phyloP scores from a whole-genome alignment of 2,113 vertebrate genomes.

The Oncorhynchus keta region DNA sequence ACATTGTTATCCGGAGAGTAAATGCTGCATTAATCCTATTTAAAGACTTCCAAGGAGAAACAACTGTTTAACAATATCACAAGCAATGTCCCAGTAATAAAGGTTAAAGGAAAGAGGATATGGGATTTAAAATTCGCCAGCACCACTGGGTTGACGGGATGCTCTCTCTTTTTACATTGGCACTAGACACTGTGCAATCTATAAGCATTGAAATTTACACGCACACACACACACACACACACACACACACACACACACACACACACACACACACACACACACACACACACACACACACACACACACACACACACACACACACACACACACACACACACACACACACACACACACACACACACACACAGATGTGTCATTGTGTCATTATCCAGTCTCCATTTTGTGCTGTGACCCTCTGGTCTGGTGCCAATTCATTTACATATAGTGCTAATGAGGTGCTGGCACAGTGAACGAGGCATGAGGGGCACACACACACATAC shows the following conservation, averaged over 20 bases:
- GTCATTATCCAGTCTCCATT: constrained; percentile 93
- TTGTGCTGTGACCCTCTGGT: constrained; percentile 92
- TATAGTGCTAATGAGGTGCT: constrained; percentile 82
- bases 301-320: constrained; percentile 28
- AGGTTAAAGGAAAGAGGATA: too few species aligned
- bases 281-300: background rate
- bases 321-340: constrained; percentile 20
- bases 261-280: constrained; percentile 18
- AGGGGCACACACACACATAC: constrained; percentile 26
- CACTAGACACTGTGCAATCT: background rate
- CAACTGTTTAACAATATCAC: too few species aligned
- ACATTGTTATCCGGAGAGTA: background rate
- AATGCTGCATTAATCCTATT: background rate
- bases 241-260: constrained; percentile 26
- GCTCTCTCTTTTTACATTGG: too few species aligned
- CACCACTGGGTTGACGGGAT: too few species aligned
- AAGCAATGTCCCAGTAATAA: too few species aligned
- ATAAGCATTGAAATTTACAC: constrained; percentile 6
- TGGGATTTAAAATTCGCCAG: too few species aligned
- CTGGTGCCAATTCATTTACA: constrained; percentile 88
- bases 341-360: constrained; percentile 15
- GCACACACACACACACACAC: background rate
- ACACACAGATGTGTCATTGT: constrained; percentile 70
- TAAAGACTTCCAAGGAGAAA: background rate
- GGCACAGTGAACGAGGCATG: constrained; percentile 60